Conservation (phyloP, 1,140 invertebrate species). For the Vanessa atalanta region DNA sequence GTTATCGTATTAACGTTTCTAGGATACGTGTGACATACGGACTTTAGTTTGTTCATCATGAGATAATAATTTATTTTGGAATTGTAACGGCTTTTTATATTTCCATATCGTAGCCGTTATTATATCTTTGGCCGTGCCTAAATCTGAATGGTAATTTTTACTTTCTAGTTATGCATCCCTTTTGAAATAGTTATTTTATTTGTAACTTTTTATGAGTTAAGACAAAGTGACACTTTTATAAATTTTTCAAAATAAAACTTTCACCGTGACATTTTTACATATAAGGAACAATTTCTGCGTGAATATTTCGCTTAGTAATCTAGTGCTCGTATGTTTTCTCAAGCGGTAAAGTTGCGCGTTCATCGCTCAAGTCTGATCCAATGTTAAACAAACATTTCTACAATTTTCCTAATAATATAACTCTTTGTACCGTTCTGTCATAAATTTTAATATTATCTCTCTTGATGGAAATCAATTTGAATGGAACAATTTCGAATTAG, state of each 20-base stretch:
- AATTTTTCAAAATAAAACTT: neutral
- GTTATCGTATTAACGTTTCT: neutral
- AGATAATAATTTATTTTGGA: conserved; percentile 5
- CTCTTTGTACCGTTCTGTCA: conserved; percentile 62
- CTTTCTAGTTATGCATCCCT: neutral
- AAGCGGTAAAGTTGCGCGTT: conserved; percentile 46
- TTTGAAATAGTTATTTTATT: neutral
- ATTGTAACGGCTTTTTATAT: conserved; percentile 6
- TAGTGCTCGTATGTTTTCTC: conserved; percentile 37
- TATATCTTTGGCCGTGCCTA: conserved; percentile 7
- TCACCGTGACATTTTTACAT: neutral
- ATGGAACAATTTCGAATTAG: conserved; percentile 64
- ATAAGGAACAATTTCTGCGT: neutral
- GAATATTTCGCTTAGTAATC: conserved; percentile 30
- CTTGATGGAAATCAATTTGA: conserved; percentile 67
- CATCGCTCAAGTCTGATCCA: conserved; percentile 53
- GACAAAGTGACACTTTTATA: too few relatives aligned
- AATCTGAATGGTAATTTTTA: conserved; percentile 8
- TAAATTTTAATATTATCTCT: conserved; percentile 67
- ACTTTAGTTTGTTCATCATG: neutral
- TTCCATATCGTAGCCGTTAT: conserved; percentile 5
- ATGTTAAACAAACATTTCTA: conserved; percentile 63
- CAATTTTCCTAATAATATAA: conserved; percentile 42
- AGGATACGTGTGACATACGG: neutral
- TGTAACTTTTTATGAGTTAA: too few relatives aligned